Evolutionary conservation across 2,888 invertebrate genomes (phyloP).

Genomic region (Eucera pruinosa): DNA sequence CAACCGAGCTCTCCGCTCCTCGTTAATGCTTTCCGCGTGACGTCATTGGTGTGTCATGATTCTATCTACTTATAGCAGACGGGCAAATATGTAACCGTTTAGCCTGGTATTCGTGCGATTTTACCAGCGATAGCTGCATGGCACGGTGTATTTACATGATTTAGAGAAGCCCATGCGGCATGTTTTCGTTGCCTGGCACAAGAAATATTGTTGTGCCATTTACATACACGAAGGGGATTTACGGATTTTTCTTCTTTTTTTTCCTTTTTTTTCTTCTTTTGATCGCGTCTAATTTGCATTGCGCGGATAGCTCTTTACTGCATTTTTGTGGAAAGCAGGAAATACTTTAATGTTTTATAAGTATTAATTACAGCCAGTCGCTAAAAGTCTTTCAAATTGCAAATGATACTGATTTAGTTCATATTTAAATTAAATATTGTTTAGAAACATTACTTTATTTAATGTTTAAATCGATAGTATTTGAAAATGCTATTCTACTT

Average conservation of each 20-base stretch:
- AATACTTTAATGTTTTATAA: not conserved
- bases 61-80: slow-evolving; percentile 11
- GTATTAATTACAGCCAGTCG: too few species aligned
- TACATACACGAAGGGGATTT: not conserved
- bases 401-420: too few species aligned
- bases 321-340: not conserved
- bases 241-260: too few species aligned
- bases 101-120: slow-evolving; percentile 3
- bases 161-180: not conserved
- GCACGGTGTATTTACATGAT: not conserved
- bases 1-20: slow-evolving; percentile 8
- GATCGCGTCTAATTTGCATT: too few species aligned
- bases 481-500: too few species aligned
- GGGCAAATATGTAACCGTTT: slow-evolving; percentile 17
- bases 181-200: not conserved
- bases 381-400: too few species aligned
- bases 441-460: too few species aligned
- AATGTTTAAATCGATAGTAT: too few species aligned
- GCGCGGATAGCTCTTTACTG: too few species aligned
- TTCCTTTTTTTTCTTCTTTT: too few species aligned
- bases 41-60: slow-evolving; percentile 18
- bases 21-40: slow-evolving; percentile 38
- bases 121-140: not conserved
- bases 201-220: not conserved
- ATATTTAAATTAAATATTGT: too few species aligned